phyloP scores from a whole-genome alignment of 2,113 vertebrate genomes.

The Mirza zaza region DNA sequence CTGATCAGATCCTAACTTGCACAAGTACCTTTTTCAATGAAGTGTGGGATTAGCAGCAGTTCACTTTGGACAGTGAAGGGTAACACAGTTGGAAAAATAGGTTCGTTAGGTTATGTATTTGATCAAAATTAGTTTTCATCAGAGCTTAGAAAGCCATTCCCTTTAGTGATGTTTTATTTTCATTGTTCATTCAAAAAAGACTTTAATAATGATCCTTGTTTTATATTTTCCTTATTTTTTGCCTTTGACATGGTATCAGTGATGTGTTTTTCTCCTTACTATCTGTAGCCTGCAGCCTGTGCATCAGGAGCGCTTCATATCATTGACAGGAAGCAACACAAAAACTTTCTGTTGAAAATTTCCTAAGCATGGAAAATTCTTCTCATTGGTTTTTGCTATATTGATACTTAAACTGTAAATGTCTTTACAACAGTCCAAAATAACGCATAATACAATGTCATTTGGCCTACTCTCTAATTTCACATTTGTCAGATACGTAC shows the following conservation, averaged over 20 bases:
- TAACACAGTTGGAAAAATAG: neutral
- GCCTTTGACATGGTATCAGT: neutral
- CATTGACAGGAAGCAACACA: neutral
- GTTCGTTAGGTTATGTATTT: neutral
- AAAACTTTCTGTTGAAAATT: constrained; percentile 47
- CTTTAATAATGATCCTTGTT: neutral
- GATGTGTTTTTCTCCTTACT: constrained; percentile 47
- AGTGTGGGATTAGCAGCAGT: neutral
- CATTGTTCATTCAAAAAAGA: constrained; percentile 71
- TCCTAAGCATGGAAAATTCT: neutral
- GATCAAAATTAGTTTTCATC: constrained; percentile 64
- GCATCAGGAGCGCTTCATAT: constrained; percentile 28
- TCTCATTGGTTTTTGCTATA: neutral
- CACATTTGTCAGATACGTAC: too few relatives aligned
- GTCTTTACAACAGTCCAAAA: neutral
- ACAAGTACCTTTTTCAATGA: neutral
- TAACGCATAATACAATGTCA: neutral
- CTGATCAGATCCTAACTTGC: neutral
- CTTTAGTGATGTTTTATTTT: constrained; percentile 67
- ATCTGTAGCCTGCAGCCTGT: neutral
- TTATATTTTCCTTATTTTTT: neutral
- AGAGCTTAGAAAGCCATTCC: constrained; percentile 51
- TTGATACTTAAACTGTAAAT: neutral
- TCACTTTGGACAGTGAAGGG: accelerated
- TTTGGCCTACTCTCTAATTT: neutral